A percentile compares a stretch with the other conserved stretches of the same genome.
Evolutionary conservation across 1,140 invertebrate species (phyloP).

Genomic region (Caenorhabditis tropicalis): DNA sequence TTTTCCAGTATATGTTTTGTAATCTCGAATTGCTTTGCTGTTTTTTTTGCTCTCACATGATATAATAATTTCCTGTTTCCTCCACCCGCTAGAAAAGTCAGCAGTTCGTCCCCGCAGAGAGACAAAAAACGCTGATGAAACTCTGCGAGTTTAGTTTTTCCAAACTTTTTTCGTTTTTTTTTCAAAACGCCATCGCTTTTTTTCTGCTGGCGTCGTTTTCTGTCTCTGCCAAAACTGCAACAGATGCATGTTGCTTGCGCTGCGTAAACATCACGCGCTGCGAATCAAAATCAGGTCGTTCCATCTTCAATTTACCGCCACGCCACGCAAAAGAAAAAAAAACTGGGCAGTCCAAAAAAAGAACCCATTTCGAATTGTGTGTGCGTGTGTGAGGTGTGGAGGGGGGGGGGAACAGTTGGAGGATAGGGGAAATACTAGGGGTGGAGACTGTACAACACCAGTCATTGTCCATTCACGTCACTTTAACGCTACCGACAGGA

Average conservation of each 20-base stretch:
- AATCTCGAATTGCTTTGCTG: neutral
- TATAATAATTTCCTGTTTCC: neutral
- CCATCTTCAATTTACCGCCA: constrained; percentile 40
- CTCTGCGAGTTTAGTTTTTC: neutral
- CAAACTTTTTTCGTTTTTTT: neutral
- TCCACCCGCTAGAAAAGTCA: neutral
- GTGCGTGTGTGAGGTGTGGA: neutral
- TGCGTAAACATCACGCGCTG: constrained; percentile 38
- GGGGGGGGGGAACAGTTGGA: neutral
- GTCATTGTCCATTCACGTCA: constrained; percentile 8
- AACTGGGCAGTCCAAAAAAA: neutral
- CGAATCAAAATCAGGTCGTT: constrained; percentile 40
- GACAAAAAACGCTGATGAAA: neutral
- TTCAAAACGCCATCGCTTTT: neutral
- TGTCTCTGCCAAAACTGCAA: constrained; percentile 10
- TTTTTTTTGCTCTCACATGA: neutral
- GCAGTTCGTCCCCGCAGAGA: neutral
- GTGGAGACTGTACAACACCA: constrained; percentile 28
- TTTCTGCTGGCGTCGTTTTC: neutral
- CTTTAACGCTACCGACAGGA: neutral
- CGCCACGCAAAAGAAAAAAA: constrained; percentile 20
- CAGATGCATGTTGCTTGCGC: constrained; percentile 37
- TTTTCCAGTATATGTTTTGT: neutral
- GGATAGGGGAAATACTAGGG: neutral
- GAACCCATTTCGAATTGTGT: constrained; percentile 11